These are phyloP conservation scores for Leptopterna dolabrata DNA, from an alignment of 2,888 invertebrate species.

Conservation along the genomic window DNA sequence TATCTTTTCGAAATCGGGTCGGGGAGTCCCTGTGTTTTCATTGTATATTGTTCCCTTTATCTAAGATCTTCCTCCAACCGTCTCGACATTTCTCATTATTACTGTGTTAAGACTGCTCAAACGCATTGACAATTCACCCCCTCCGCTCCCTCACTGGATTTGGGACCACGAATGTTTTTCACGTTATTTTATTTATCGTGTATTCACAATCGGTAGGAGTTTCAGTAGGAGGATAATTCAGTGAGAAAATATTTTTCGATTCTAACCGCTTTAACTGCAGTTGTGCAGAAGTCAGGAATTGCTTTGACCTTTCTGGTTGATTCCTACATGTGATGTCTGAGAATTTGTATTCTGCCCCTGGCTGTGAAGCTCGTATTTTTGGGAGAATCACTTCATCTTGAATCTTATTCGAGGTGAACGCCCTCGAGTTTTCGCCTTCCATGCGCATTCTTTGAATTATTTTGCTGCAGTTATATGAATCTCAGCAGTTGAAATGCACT, in stretches of 20 bases:
- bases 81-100: constrained; percentile 51
- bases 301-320: constrained; percentile 14
- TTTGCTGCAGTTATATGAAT: too few relatives aligned
- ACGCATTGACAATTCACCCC: constrained; percentile 14
- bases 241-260: neutral
- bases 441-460: neutral
- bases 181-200: constrained; percentile 4
- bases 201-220: neutral
- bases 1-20: constrained; percentile 44
- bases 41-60: constrained; percentile 51
- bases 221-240: neutral
- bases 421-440: neutral
- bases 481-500: too few relatives aligned
- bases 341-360: neutral
- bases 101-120: constrained; percentile 48
- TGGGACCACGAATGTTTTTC: neutral
- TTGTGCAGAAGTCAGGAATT: neutral
- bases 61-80: constrained; percentile 28
- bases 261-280: neutral
- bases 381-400: neutral
- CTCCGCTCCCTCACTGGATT: neutral
- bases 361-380: neutral
- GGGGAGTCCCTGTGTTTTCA: constrained; percentile 24
- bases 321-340: neutral
- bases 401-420: neutral